phyloP scores from a whole-genome alignment of 2,113 vertebrate genomes.

The Podilymbus podiceps region DNA sequence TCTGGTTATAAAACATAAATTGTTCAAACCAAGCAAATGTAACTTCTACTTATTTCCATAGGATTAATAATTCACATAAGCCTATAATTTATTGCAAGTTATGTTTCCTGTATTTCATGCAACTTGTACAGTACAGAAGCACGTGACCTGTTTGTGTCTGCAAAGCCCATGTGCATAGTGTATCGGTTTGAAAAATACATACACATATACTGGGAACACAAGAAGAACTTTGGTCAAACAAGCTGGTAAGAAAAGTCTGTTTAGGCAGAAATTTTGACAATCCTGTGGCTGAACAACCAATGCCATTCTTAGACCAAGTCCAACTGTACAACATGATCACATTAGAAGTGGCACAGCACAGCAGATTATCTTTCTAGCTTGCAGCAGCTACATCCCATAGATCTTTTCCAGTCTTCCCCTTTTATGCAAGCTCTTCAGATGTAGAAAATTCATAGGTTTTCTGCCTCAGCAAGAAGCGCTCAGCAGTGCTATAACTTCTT shows the following conservation, averaged over 20 bases:
- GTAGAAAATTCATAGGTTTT: not conserved
- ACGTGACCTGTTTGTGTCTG: not conserved
- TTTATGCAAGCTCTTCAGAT: not conserved
- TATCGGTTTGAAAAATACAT: not conserved
- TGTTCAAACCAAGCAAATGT: not conserved
- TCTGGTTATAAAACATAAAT: not conserved
- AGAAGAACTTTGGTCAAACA: not conserved
- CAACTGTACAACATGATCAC: not conserved
- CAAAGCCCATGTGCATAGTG: not conserved
- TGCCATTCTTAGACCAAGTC: not conserved
- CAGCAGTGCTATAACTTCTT: not conserved
- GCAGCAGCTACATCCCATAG: not conserved
- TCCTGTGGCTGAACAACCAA: not conserved
- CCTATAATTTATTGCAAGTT: not conserved
- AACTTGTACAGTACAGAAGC: not conserved
- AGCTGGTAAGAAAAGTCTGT: not conserved
- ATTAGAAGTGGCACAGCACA: not conserved
- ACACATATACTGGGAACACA: not conserved
- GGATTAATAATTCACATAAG: not conserved
- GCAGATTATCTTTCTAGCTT: fast-evolving
- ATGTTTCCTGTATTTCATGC: not conserved
- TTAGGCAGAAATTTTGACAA: not conserved
- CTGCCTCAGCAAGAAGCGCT: not conserved
- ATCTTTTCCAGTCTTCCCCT: not conserved
- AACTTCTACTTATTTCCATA: not conserved